Conservation (phyloP, 1,140 invertebrate genomes). For the Acyrthosiphon pisum region DNA sequence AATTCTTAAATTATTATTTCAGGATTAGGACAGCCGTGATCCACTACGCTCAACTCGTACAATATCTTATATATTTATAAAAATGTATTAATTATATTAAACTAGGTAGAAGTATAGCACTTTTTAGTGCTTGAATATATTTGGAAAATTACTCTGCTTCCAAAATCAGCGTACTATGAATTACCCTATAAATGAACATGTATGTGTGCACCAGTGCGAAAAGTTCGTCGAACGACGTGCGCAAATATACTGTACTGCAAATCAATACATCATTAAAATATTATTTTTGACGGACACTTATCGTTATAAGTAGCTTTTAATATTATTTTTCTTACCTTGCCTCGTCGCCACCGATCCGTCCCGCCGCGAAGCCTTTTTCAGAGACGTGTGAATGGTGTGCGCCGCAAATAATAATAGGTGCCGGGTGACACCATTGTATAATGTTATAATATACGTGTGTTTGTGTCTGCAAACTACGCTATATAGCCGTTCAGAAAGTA, state of each 20-base stretch:
- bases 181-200: not conserved
- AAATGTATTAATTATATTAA: not conserved
- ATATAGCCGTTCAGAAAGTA: not conserved
- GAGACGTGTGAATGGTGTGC: not conserved
- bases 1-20: not conserved
- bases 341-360: not conserved
- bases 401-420: conserved; percentile 37
- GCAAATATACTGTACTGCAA: not conserved
- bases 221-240: not conserved
- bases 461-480: not conserved
- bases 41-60: too few relatives aligned
- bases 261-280: conserved; percentile 26
- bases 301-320: not conserved
- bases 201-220: not conserved
- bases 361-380: not conserved
- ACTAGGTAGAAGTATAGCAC: not conserved
- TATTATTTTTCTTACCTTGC: conserved; percentile 11
- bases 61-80: too few relatives aligned
- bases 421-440: conserved; percentile 41
- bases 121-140: not conserved
- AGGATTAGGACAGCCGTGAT: not conserved
- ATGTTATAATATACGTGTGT: not conserved
- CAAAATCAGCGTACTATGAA: not conserved
- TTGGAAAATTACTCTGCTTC: not conserved
- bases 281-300: not conserved